Percentiles rank a stretch among this genome's conserved stretches.
These are phyloP conservation scores for Parthenolecanium corni DNA, from an alignment of 2,888 invertebrate species.

Conservation along the genomic window DNA sequence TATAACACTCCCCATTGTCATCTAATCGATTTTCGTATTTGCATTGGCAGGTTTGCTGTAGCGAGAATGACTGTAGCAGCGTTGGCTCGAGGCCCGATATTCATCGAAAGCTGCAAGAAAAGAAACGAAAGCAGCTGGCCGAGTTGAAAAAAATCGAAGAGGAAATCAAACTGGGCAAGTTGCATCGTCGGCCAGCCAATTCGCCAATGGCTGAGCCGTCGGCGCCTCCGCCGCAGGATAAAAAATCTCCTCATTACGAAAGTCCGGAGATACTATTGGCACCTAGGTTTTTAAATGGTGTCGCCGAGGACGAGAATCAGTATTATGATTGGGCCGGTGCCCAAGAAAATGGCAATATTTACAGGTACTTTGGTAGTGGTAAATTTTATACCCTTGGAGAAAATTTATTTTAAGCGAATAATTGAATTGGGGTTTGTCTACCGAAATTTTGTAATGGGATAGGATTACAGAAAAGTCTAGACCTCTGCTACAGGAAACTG, in stretches of 20 bases:
- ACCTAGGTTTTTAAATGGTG: conserved; percentile 55
- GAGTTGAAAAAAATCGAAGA: conserved; percentile 72
- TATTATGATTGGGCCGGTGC: conserved; percentile 43
- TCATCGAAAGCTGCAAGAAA: conserved; percentile 74
- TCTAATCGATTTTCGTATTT: neutral
- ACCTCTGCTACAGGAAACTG: too few relatives aligned
- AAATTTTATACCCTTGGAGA: too few relatives aligned
- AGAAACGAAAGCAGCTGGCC: conserved; percentile 75
- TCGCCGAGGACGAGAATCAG: conserved; percentile 44
- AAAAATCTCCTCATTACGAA: conserved; percentile 45
- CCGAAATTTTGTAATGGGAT: too few relatives aligned
- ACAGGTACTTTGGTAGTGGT: too few relatives aligned
- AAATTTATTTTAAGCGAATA: too few relatives aligned
- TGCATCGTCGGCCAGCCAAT: conserved; percentile 31
- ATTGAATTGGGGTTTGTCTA: too few relatives aligned
- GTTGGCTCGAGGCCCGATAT: conserved; percentile 68
- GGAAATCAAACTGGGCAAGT: conserved; percentile 73
- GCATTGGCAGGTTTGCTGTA: conserved; percentile 39
- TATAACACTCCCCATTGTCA: too few relatives aligned
- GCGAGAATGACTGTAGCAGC: conserved; percentile 60
- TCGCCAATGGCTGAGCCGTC: conserved; percentile 21
- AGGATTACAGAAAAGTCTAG: too few relatives aligned
- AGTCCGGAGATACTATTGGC: conserved; percentile 69
- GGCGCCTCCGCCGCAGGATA: conserved; percentile 35
- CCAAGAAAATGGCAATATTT: conserved; percentile 32